Conservation (phyloP, 1,140 invertebrate species). For the Bombus pascuorum region DNA sequence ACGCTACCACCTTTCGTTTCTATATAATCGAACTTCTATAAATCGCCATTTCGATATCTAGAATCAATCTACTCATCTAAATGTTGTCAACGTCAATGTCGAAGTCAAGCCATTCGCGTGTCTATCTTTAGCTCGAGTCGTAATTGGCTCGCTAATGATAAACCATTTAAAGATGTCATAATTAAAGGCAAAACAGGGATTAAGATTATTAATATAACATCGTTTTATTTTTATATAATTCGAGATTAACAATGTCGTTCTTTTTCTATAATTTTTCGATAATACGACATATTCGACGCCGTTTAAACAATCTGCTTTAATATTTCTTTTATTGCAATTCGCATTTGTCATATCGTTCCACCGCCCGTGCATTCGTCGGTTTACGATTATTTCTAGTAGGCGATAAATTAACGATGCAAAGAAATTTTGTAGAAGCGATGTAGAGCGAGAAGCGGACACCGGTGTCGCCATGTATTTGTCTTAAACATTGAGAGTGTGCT, state of each 20-base stretch:
- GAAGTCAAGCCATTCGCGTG: neutral
- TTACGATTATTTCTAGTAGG: neutral
- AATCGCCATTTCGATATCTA: neutral
- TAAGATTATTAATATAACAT: neutral
- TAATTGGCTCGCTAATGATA: neutral
- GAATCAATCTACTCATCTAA: neutral
- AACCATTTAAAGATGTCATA: neutral
- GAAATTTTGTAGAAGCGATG: no score
- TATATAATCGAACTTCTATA: neutral
- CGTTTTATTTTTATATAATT: neutral
- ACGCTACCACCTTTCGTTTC: neutral
- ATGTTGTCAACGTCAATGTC: neutral
- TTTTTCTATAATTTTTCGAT: no score
- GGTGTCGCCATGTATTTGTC: no score
- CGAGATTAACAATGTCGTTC: neutral
- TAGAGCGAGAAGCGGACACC: no score
- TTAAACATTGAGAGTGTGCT: no score
- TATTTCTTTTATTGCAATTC: no score
- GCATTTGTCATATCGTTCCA: neutral
- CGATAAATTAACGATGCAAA: neutral
- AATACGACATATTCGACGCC: no score
- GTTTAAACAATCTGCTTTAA: no score
- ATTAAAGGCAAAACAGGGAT: neutral
- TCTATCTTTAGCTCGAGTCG: conserved; percentile 6
- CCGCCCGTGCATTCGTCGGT: neutral